Evolutionary conservation across 2,113 vertebrate species (phyloP), one percentile per base, ranked within the genome.

Genomic region (Siniperca chuatsi): DNA sequence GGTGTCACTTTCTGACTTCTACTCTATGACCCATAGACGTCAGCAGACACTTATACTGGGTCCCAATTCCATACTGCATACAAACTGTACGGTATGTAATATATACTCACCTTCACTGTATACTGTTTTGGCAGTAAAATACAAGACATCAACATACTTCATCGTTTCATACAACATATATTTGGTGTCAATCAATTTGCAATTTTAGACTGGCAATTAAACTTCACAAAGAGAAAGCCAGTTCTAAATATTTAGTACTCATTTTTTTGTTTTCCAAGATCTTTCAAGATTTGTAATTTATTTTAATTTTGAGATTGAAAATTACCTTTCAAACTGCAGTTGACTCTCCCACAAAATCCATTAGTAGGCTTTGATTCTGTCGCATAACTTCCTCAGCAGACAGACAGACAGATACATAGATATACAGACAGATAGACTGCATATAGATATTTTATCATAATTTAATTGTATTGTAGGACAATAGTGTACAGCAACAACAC

Each of bases 291-390:
- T 75, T 40, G 42, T 6, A 68, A 16, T 61, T n/a, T 20, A 52
- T 76, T 75, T n/a, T 8, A 23, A 35, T 57, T 58, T 68, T 50
- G 15, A 18, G 46, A 64, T 37, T 52, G 21, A 6, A 65, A 18
- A 54, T 42, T 15, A 82, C 44, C 23, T 82, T 81, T 68, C 21
- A 61, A 50, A 37, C 29, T 62, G 21, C 44, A 42, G 46, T 40
- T 65, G 16, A 54, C 33, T n/a, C 46, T 8, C 37, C 16, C 40
- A 37, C 40, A 25, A 71, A 46, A 72, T 55, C 35, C 58, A 66
- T 33, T 50, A 57, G 70, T 44, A 33, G 79, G 11, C 3, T 40
- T 15, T 61, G 25, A 65, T 46, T 16, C n/a, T 29, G 20, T 75
- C 3, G 2, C 10, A 25, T 21, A 21, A 29, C n/a, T 21, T 46